These are phyloP conservation scores for Isaurus tuberculatus DNA, from an alignment of 92 coral and sea anemone species.

Conservation along the genomic window DNA sequence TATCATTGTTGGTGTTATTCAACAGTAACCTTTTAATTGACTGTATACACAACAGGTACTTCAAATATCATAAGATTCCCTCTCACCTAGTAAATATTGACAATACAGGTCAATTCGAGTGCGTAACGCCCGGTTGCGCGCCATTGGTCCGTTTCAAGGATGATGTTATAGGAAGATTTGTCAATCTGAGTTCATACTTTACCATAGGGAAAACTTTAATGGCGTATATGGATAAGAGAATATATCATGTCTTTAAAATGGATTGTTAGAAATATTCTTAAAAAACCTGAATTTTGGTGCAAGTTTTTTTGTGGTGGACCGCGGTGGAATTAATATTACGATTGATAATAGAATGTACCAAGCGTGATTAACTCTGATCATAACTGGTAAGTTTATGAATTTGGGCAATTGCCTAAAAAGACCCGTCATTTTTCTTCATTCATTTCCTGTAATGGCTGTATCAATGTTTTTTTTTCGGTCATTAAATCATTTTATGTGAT, in stretches of 20 bases:
- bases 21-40: background rate
- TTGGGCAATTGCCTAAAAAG: slow-evolving; percentile 14
- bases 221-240: background rate
- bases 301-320: background rate
- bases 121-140: slow-evolving; percentile 25
- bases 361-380: slow-evolving; percentile 18
- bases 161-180: slow-evolving; percentile 65
- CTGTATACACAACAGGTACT: slow-evolving; percentile 26
- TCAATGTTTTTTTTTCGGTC: background rate
- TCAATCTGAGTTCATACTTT: slow-evolving; percentile 74
- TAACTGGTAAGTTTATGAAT: slow-evolving; percentile 36
- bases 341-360: background rate
- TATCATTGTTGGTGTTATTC: background rate
- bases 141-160: slow-evolving; percentile 64
- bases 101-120: slow-evolving; percentile 26
- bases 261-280: background rate
- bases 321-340: background rate
- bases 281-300: background rate
- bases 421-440: slow-evolving; percentile 1
- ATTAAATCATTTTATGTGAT: background rate
- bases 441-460: background rate
- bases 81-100: slow-evolving; percentile 32
- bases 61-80: background rate
- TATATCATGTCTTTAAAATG: background rate
- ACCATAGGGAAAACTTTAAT: slow-evolving; percentile 1